Evolutionary conservation across 2,797 vertebrate species (phyloP).

Genomic region (Heteromormyrus szaboi): DNA sequence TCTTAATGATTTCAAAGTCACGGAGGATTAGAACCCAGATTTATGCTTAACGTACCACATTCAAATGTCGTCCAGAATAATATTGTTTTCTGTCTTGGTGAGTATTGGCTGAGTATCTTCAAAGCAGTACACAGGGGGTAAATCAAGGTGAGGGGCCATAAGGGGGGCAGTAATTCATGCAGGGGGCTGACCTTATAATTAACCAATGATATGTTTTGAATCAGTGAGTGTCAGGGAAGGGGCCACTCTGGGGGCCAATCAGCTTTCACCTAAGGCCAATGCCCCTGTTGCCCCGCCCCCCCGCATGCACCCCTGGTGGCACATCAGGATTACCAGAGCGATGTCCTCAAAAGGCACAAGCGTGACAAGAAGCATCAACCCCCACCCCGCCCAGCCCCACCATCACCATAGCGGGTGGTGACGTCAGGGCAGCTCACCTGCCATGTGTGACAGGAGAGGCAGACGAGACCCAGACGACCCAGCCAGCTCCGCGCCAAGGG

Average conservation of each 20-base stretch:
- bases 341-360: background rate
- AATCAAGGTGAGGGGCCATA: background rate
- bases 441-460: background rate
- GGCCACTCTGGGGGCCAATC: background rate
- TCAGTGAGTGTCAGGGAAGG: background rate
- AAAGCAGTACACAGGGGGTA: background rate
- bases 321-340: background rate
- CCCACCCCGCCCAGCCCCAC: background rate
- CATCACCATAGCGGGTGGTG: background rate
- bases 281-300: background rate
- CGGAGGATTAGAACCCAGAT: background rate
- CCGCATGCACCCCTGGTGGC: background rate
- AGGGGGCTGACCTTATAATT: background rate
- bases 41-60: background rate
- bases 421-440: background rate
- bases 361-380: background rate
- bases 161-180: background rate
- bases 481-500: background rate
- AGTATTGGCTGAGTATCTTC: background rate
- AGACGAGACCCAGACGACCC: background rate
- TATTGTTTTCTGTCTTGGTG: background rate
- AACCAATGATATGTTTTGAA: background rate
- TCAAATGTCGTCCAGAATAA: background rate
- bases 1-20: constrained; percentile 13
- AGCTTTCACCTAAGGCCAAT: background rate